A percentile compares a stretch with the other conserved stretches of the same genome.
phyloP scores from a whole-genome alignment of 2,113 vertebrate genomes.

The Xiphophorus maculatus region DNA sequence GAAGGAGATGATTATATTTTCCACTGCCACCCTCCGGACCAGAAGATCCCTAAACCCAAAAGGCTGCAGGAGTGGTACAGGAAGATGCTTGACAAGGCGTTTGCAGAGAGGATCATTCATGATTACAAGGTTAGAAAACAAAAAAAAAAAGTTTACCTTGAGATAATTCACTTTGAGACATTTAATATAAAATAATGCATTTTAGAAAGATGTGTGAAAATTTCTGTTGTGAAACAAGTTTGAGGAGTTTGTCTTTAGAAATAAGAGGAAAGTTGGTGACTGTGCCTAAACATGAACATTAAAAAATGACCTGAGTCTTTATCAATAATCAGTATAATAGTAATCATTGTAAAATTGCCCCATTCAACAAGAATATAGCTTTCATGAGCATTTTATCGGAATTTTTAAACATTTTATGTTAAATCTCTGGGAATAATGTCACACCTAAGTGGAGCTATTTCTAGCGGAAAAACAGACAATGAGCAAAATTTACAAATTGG shows the following conservation, averaged over 20 bases:
- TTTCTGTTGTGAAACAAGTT: not conserved
- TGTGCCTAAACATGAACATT: no score
- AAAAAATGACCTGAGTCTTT: no score
- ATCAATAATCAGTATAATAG: no score
- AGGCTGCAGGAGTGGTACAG: constrained; percentile 98
- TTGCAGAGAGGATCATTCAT: constrained; percentile 94
- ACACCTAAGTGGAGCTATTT: not conserved
- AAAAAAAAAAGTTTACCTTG: not conserved
- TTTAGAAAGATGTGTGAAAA: not conserved
- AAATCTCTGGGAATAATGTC: not conserved
- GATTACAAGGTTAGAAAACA: constrained; percentile 90
- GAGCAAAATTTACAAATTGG: not conserved
- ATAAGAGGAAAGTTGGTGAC: no score
- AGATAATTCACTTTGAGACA: not conserved
- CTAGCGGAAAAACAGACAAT: not conserved
- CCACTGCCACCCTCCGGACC: constrained; percentile 96
- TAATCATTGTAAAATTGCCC: no score
- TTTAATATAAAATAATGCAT: not conserved
- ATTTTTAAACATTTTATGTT: no score
- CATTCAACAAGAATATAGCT: no score
- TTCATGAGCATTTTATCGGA: no score
- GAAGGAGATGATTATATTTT: constrained; percentile 99
- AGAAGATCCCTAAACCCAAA: constrained; percentile 99
- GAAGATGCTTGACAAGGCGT: constrained; percentile 99
- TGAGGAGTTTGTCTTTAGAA: no score